Conservation (phyloP, 2,888 invertebrate genomes). For the Aphodius sticticus region DNA sequence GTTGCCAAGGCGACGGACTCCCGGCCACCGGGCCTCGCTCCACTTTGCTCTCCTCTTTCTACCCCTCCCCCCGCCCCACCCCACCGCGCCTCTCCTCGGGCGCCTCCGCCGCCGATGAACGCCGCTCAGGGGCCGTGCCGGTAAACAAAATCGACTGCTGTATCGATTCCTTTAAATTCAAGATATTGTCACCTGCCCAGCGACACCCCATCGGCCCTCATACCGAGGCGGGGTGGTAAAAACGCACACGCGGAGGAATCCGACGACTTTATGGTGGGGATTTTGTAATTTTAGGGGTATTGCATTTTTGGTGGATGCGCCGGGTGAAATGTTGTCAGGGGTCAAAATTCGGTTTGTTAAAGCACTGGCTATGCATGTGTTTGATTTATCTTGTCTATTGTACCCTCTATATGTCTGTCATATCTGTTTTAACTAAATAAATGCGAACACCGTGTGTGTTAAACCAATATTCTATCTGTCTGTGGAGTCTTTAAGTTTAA, state of each 20-base stretch:
- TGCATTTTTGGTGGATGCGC: no score
- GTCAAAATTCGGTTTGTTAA: no score
- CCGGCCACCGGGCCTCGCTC: conserved; percentile 25
- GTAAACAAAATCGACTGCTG: conserved; percentile 50
- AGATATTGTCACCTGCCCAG: conserved; percentile 23
- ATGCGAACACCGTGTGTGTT: no score
- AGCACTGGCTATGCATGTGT: no score
- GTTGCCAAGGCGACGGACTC: conserved; percentile 42
- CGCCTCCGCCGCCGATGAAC: conserved; percentile 17
- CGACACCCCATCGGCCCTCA: background rate
- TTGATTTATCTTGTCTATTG: no score
- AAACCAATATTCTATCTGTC: no score
- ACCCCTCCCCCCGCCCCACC: conserved; percentile 11
- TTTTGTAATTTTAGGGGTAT: no score
- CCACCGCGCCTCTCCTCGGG: no score
- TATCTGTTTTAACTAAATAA: no score
- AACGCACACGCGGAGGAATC: background rate
- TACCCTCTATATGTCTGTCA: no score
- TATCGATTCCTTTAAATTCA: conserved; percentile 43
- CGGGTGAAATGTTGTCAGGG: no score
- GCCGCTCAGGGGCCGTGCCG: conserved; percentile 39
- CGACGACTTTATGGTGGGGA: background rate
- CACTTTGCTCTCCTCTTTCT: conserved; percentile 25
- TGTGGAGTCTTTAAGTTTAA: no score
- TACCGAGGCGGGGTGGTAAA: background rate